Conservation (phyloP, 1,140 invertebrate genomes). For the Drosophila simulans region DNA sequence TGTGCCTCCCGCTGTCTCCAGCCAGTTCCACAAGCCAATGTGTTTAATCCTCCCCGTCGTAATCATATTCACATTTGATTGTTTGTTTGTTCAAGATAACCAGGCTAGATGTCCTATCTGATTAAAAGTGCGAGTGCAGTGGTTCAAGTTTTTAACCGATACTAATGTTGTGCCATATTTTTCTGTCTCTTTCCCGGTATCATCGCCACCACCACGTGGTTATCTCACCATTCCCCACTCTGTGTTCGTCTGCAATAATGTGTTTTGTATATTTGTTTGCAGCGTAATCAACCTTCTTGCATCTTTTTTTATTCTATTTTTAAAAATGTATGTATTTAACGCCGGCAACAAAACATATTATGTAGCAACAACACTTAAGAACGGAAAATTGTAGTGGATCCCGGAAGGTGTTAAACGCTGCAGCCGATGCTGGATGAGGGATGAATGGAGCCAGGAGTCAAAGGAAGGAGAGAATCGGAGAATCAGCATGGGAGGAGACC, state of each 20-base stretch:
- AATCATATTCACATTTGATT: not conserved
- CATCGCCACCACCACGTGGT: conserved; percentile 41
- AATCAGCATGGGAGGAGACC: conserved; percentile 36
- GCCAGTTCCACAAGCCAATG: conserved; percentile 15
- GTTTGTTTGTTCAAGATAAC: conserved; percentile 26
- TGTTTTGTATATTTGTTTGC: conserved; percentile 40
- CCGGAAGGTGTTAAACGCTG: conserved; percentile 43
- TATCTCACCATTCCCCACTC: conserved; percentile 8
- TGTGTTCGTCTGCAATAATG: conserved; percentile 35
- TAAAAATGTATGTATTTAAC: conserved; percentile 82
- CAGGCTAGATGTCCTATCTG: not conserved
- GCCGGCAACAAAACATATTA: conserved; percentile 72
- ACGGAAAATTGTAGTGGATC: conserved; percentile 77
- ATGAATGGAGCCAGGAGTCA: not conserved
- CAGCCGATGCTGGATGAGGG: conserved; percentile 39
- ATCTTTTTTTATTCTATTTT: conserved; percentile 81
- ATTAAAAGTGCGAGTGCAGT: not conserved
- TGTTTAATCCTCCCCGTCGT: conserved; percentile 2
- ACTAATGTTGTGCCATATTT: conserved; percentile 51
- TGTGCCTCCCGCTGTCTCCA: conserved; percentile 38
- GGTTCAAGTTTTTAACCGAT: conserved; percentile 1
- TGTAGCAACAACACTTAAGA: conserved; percentile 79
- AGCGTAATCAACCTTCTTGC: conserved; percentile 82
- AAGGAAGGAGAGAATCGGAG: not conserved
- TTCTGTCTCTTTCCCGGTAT: conserved; percentile 66